phyloP scores from a whole-genome alignment of 2,113 vertebrate genomes.

The Chrysemys picta region DNA sequence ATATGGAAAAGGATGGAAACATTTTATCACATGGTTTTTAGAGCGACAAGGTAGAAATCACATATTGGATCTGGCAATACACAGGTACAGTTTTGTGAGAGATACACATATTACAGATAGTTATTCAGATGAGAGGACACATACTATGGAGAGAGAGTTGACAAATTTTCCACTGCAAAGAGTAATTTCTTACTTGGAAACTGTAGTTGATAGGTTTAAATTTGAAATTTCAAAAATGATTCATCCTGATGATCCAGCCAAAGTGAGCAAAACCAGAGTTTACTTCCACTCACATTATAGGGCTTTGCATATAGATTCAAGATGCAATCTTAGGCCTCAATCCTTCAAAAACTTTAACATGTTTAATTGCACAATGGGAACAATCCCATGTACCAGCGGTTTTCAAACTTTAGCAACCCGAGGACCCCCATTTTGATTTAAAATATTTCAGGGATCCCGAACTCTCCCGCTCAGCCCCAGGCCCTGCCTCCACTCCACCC shows the following conservation, averaged over 20 bases:
- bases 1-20: not conserved
- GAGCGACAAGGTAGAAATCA: not conserved
- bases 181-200: not conserved
- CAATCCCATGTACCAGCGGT: too few relatives aligned
- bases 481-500: too few relatives aligned
- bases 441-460: too few relatives aligned
- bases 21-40: not conserved
- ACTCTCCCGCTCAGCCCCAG: too few relatives aligned
- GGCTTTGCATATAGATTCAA: not conserved
- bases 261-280: not conserved
- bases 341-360: not conserved
- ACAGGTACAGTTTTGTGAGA: not conserved
- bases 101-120: not conserved
- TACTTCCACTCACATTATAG: not conserved
- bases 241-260: not conserved
- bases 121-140: not conserved
- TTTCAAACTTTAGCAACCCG: too few relatives aligned
- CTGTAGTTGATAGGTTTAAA: rapidly evolving
- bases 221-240: not conserved
- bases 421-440: too few relatives aligned
- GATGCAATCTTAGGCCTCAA: not conserved
- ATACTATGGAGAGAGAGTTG: not conserved
- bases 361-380: not conserved
- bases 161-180: not conserved
- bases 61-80: not conserved